Evolutionary conservation across 2,797 vertebrate genomes (phyloP), one percentile per base, ranked within the genome.

Genomic region (Choloepus didactylus): DNA sequence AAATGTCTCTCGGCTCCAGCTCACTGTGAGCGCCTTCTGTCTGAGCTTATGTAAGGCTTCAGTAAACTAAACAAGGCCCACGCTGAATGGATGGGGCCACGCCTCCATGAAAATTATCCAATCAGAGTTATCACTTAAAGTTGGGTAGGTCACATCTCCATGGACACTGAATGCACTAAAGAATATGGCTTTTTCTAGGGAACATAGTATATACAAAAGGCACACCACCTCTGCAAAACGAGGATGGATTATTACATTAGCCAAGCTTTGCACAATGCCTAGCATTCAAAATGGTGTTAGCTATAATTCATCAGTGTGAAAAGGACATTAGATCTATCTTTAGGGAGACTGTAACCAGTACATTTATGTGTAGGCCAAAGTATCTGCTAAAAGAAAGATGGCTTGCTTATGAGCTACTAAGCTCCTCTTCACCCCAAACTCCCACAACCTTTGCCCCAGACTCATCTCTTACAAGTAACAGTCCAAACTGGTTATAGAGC

Each of bases 301-400:
- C 0, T 1, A 72, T 60, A 67, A 82, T 64, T 87, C 73, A 59
- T 85, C 80, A 88, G 73, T 89, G 92, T 80, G 93, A 95, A 96
- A 91, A 62, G 25, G 1, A 21, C 83, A 75, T 64, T 89, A 85
- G 94, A 21, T 72, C 94, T 95, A 77, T 87, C 69, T 66, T 97
- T 83, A 77, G 80, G 60, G 87, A 90, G 11, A 73, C 31, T 49
- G n/a, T 67, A 69, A 89, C 60, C 23, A 54, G 91, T 67, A 93
- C 67, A 87, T 59, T 80, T 41, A 59, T n/a, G 44, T 31, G 41
- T 66, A 87, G 11, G 66, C 44, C 23, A 27, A 83, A 81, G 56
- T 23, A 85, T 67, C 54, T 73, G 38, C 80, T 94, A 4, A 91
- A 73, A 93, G 76, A 59, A 86, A 88, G 56, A 93, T 56, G 75